phyloP scores from a whole-genome alignment of 2,888 invertebrate genomes.

The Andricus quercusramuli region DNA sequence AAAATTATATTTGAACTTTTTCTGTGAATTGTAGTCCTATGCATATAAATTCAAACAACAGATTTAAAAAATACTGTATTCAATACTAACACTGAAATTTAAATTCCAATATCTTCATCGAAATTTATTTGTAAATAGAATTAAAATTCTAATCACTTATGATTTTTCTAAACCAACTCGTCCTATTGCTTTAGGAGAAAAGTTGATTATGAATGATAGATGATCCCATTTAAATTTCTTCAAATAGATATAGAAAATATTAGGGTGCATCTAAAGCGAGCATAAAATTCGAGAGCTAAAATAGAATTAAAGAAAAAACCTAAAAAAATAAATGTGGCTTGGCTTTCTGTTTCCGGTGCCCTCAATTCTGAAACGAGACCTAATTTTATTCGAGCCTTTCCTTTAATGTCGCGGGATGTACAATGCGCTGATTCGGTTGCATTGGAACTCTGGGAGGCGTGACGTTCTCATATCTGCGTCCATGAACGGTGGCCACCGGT shows the following conservation, averaged over 20 bases:
- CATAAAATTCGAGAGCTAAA: not conserved
- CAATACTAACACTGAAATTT: too few species aligned
- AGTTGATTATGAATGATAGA: too few species aligned
- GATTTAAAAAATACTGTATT: too few species aligned
- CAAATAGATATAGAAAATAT: not conserved
- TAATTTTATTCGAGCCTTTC: not conserved
- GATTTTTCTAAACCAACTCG: too few species aligned
- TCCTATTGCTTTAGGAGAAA: too few species aligned
- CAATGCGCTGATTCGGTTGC: conserved; percentile 4
- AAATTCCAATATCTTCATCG: too few species aligned
- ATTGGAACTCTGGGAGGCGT: conserved; percentile 23
- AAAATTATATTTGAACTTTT: not conserved
- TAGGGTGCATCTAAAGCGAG: not conserved
- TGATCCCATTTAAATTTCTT: too few species aligned
- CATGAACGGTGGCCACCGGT: conserved; percentile 48
- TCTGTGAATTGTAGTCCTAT: not conserved
- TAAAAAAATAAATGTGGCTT: not conserved
- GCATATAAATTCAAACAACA: too few species aligned
- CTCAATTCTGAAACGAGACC: conserved; percentile 3
- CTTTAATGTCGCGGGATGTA: not conserved
- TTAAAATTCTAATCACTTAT: too few species aligned
- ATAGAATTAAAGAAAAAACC: not conserved
- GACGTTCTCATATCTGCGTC: conserved; percentile 47
- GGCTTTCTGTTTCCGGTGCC: not conserved
- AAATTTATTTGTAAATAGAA: too few species aligned